Base-by-base conservation (phyloP, 2,797 vertebrate species). In the Hydrocynus forskahlii region DNA sequence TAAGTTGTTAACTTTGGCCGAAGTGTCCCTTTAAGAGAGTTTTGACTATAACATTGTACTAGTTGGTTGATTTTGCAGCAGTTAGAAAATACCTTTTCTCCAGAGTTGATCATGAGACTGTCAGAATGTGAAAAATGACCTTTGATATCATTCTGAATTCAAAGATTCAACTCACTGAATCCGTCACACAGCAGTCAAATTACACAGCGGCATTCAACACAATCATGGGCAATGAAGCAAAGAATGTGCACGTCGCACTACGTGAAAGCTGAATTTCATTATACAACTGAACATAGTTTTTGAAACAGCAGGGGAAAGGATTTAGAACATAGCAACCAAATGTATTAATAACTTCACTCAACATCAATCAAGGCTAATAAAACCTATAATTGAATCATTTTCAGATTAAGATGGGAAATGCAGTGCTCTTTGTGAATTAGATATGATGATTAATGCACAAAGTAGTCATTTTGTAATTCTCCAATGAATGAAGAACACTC, bases 391-490 rank as follows among this genome's bases (percentile, higher is more conserved):
- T 81, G 66, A 57, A 17, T 25, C 25, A 66, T 66, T 50, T 25
- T 52, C 29, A 16, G 14, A 35, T 9, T 43, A 62, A 25, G 45
- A 63, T 14, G 16, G 52, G 52, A 75, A 81, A n/a, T 45, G 57
- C 60, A 50, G 55, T 81, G 79, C 76, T 81, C 50, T 60, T 68
- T 62, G 52, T 76, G 7, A 21, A 78, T 54, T 70, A 23, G 14
- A 74, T 21, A 64, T 57, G 66, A 76, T 38, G 14, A 57, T 35
- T 72, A 72, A 73, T 73, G 52, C 10, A 29, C 29, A 55, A 52
- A 55, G 17, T 4, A 50, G 23, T 71, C 3, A n/a, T 57, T 55
- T 35, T 54, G 50, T 54, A 35, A 69, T 69, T 70, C 16, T 2
- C 6, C 19, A 70, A 10, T 71, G 23, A 71, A 54, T 71, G 25